phyloP scores from a whole-genome alignment of 1,140 invertebrate genomes.

The Drosophila bocki region DNA sequence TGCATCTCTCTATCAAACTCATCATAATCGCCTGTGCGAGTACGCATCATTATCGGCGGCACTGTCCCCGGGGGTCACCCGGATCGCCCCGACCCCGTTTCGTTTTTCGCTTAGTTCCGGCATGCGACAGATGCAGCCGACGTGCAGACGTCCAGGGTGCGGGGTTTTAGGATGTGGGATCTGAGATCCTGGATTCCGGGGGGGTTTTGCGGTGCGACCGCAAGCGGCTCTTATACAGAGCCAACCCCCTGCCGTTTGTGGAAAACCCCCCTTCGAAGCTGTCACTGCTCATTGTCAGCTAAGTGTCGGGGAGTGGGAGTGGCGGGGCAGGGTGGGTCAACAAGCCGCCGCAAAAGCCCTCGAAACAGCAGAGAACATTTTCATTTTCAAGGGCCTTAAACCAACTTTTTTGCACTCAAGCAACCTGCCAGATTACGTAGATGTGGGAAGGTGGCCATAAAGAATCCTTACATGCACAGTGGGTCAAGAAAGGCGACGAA shows the following conservation, averaged over 20 bases:
- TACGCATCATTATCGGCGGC: conserved; percentile 75
- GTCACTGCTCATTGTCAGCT: conserved; percentile 81
- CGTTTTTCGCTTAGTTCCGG: conserved; percentile 74
- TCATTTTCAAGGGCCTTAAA: conserved; percentile 79
- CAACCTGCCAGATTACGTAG: conserved; percentile 55
- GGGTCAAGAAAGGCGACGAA: not conserved
- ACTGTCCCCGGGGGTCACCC: conserved; percentile 22
- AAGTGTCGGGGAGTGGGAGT: conserved; percentile 57
- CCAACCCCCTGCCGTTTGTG: conserved; percentile 10
- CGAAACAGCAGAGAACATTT: conserved; percentile 55
- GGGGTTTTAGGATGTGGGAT: conserved; percentile 3
- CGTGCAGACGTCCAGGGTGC: conserved; percentile 53
- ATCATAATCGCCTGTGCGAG: conserved; percentile 75
- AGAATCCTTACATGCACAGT: conserved; percentile 64
- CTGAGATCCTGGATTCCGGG: conserved; percentile 6
- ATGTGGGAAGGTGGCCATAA: conserved; percentile 52
- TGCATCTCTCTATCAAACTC: conserved; percentile 76
- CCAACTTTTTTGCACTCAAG: conserved; percentile 68
- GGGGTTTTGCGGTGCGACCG: conserved; percentile 56
- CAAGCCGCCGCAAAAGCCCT: conserved; percentile 42
- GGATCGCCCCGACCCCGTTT: conserved; percentile 10
- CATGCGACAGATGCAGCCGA: conserved; percentile 79
- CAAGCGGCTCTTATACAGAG: conserved; percentile 64
- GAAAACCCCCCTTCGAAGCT: conserved; percentile 37
- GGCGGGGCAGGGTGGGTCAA: conserved; percentile 25